Percentiles rank a stretch among this genome's conserved stretches.
phyloP scores from a whole-genome alignment of 2,888 invertebrate genomes.

The Hecatera dysodea region DNA sequence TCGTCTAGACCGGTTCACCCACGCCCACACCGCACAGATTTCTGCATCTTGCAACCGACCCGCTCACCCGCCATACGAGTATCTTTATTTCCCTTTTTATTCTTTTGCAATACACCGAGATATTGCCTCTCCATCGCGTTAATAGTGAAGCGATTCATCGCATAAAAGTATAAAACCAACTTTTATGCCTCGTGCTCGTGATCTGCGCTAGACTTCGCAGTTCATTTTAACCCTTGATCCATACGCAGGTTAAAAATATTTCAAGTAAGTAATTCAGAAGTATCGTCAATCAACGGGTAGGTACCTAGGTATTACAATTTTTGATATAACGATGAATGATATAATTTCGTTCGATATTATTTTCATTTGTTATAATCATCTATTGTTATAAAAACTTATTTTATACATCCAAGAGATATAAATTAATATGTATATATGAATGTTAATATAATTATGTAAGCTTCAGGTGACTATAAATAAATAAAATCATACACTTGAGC shows the following conservation, averaged over 20 bases:
- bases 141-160: conserved; percentile 82
- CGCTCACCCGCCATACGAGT: conserved; percentile 82
- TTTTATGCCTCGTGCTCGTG: conserved; percentile 68
- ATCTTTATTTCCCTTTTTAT: conserved; percentile 88
- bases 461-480: too few species aligned
- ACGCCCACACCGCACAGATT: conserved; percentile 89
- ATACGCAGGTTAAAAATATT: conserved; percentile 17
- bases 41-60: conserved; percentile 89
- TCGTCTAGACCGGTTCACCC: conserved; percentile 89
- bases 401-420: too few species aligned
- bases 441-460: too few species aligned
- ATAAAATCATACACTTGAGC: too few species aligned
- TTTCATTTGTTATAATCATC: too few species aligned
- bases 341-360: too few species aligned
- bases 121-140: conserved; percentile 81
- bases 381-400: too few species aligned
- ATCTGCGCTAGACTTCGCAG: conserved; percentile 39
- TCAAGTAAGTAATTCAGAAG: not conserved
- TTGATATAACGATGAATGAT: too few species aligned
- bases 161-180: conserved; percentile 66
- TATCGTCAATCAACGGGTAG: too few species aligned
- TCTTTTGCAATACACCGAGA: conserved; percentile 86
- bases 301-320: too few species aligned
- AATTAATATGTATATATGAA: too few species aligned
- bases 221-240: conserved; percentile 53